Percentiles rank a stretch among this genome's conserved stretches.
phyloP scores from a whole-genome alignment of 2,888 invertebrate species.

The Andricus curvator region DNA sequence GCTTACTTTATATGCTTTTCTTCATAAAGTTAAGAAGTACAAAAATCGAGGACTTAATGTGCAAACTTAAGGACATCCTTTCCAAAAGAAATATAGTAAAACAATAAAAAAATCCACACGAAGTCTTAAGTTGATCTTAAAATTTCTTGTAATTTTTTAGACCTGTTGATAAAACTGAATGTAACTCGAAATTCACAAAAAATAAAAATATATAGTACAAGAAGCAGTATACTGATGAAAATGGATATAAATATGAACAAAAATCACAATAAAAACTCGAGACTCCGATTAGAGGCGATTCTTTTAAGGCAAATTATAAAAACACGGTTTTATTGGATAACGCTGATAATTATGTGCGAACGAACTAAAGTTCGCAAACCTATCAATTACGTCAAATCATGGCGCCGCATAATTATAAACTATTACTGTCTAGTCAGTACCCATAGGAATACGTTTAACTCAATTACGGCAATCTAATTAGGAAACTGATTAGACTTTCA shows the following conservation, averaged over 20 bases:
- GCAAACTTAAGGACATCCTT: too few species aligned
- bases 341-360: slow-evolving; percentile 2
- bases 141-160: neutral
- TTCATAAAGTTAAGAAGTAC: too few species aligned
- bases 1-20: too few species aligned
- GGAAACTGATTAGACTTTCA: slow-evolving; percentile 28
- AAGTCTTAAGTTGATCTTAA: slow-evolving; percentile 13
- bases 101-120: neutral
- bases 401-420: slow-evolving; percentile 30
- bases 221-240: slow-evolving; percentile 6
- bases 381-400: neutral
- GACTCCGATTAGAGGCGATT: slow-evolving; percentile 21
- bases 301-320: slow-evolving; percentile 3
- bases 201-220: neutral
- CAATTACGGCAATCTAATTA: slow-evolving; percentile 33
- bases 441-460: slow-evolving; percentile 34
- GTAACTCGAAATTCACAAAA: neutral
- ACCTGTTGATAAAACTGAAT: neutral
- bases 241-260: neutral
- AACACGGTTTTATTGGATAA: neutral
- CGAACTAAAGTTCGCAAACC: slow-evolving; percentile 7
- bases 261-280: neutral
- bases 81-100: neutral
- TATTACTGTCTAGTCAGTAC: slow-evolving; percentile 38
- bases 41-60: too few species aligned